Evolutionary conservation across 2,113 vertebrate species (phyloP), one percentile per base, ranked within the genome.

Genomic region (Mastomys natalensis): DNA sequence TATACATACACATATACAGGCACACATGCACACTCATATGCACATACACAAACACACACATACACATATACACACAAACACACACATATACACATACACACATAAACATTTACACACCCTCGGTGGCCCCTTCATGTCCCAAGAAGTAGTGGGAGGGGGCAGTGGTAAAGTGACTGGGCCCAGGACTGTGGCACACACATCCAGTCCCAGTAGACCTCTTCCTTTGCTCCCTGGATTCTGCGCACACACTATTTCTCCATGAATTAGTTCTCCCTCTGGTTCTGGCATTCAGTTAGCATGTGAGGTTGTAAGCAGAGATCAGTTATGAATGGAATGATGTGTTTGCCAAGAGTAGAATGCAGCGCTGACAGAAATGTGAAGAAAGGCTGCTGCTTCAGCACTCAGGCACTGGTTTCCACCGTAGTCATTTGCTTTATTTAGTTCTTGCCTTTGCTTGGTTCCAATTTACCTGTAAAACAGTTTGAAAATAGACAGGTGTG

Each of bases 151-250:
- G 3, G 48, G 11, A 70, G 17, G 74, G 77, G 45, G 21, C 16
- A 37, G n/a, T 5, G 19, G 7, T 12, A 7, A 7, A n/a, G 15
- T 21, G 0, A 16, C 29, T 7, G 0, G 4, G 7, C 34, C 34
- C 21, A 37, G 72, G 37, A 11, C 8, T 12, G 7, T 2, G 51
- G 43, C 66, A 29, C 9, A 13, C 4, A 1, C 34, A 43, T 51
- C 64, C 31, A 0, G 13, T 68, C 58, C 26, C 40, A 45, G 3
- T 7, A 53, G 29, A 1, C n/a, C 7, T 85, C 84, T 68, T 48
- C 16, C 82, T 85, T 87, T 68, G n/a, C 53, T 76, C 80, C 10
- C 21, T 92, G 29, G 53, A 29, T 76, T 91, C 66, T 74, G 31
- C 68, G 17, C 37, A 87, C 74, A 78, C n/a, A 48, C 15, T 21